phyloP scores from a whole-genome alignment of 2,888 invertebrate genomes.

The Volucella inflata region DNA sequence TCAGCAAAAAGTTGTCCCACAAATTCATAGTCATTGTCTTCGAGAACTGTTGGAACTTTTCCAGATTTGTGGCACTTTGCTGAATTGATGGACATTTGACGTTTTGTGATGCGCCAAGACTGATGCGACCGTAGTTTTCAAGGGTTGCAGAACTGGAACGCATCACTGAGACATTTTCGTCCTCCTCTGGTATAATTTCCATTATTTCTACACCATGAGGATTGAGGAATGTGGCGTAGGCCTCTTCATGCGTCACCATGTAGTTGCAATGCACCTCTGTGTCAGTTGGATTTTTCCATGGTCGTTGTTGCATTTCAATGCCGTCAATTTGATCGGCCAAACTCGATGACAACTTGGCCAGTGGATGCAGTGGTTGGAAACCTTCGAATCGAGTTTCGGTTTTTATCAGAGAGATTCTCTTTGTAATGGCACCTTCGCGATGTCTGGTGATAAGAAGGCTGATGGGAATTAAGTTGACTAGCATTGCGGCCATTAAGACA shows the following conservation, averaged over 20 bases:
- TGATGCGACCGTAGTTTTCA: constrained; percentile 79
- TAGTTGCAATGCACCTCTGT: constrained; percentile 81
- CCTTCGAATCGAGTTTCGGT: constrained; percentile 80
- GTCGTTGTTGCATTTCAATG: constrained; percentile 80
- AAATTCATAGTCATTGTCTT: constrained; percentile 80
- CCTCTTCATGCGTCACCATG: constrained; percentile 81
- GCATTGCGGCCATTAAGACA: constrained; percentile 81
- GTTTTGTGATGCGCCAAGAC: constrained; percentile 78
- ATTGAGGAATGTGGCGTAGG: constrained; percentile 82
- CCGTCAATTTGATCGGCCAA: constrained; percentile 82
- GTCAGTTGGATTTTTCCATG: constrained; percentile 81
- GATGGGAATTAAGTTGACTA: constrained; percentile 82
- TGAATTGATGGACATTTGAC: constrained; percentile 77
- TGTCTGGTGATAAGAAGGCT: constrained; percentile 82
- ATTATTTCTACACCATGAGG: constrained; percentile 83
- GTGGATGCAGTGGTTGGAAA: constrained; percentile 77
- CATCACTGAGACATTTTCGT: constrained; percentile 82
- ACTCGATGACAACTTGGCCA: constrained; percentile 79
- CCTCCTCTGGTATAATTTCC: constrained; percentile 83
- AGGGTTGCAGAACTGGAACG: constrained; percentile 82
- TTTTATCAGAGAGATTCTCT: constrained; percentile 82
- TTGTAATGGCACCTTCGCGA: constrained; percentile 81
- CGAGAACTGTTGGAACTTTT: constrained; percentile 81
- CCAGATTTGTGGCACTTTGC: constrained; percentile 68
- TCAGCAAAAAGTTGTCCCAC: constrained; percentile 81